phyloP scores from a whole-genome alignment of 1,140 invertebrate genomes.

The Colletes gigas region DNA sequence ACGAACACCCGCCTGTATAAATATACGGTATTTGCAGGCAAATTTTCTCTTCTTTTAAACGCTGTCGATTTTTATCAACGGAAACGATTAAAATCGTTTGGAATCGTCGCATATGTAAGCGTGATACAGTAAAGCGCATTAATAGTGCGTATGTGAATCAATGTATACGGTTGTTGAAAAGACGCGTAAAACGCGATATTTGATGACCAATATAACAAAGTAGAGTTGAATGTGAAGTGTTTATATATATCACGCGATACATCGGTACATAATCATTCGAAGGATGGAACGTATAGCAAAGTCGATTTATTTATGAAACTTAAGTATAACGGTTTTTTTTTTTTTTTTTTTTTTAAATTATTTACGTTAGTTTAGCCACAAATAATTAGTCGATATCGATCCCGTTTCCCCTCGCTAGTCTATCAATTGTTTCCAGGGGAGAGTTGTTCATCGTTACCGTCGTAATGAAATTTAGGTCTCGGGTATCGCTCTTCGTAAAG shows the following conservation, averaged over 20 bases:
- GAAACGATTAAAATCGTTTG: constrained; percentile 31
- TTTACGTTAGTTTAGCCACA: constrained; percentile 11
- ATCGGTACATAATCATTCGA: constrained; percentile 38
- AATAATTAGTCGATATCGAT: constrained; percentile 11
- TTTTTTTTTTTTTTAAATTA: constrained; percentile 15
- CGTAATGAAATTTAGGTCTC: background rate
- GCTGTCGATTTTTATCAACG: background rate
- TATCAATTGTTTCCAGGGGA: constrained; percentile 4
- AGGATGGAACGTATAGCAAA: background rate
- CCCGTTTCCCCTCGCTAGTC: constrained; percentile 26
- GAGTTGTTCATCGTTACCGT: constrained; percentile 6
- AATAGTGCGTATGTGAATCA: constrained; percentile 45
- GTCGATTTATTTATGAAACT: constrained; percentile 21
- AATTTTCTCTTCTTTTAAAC: constrained; percentile 2
- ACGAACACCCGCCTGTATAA: constrained; percentile 76
- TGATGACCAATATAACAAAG: constrained; percentile 27
- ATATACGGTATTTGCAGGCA: constrained; percentile 40
- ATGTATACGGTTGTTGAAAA: constrained; percentile 19
- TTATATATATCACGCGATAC: constrained; percentile 28
- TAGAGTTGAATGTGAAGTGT: constrained; percentile 33
- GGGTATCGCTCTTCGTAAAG: background rate
- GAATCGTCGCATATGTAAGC: constrained; percentile 19
- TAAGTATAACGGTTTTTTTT: constrained; percentile 9
- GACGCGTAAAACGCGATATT: constrained; percentile 23
- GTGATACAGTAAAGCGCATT: constrained; percentile 2